Percentiles rank a stretch among this genome's conserved stretches.
Conservation (phyloP, 2,797 vertebrate genomes). For the Rhabdomys pumilio region DNA sequence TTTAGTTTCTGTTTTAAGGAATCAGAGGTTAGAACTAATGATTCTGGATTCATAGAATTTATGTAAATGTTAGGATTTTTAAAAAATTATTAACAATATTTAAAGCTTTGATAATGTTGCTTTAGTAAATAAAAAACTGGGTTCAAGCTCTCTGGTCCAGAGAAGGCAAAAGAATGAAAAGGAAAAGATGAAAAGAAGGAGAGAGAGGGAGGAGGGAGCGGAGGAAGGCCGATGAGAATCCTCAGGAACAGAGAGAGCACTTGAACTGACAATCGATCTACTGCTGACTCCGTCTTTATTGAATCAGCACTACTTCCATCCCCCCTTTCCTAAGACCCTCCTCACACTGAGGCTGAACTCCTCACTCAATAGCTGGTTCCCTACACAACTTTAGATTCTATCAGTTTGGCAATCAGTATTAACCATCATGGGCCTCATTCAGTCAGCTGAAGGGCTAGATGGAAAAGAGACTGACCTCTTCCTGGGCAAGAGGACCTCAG, state of each 20-base stretch:
- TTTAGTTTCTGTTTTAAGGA: not conserved
- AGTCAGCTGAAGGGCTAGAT: not conserved
- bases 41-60: not conserved
- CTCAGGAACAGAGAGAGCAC: not conserved
- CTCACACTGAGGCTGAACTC: not conserved
- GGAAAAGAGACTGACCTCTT: not conserved
- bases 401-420: not conserved
- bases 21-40: not conserved
- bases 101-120: not conserved
- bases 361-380: not conserved
- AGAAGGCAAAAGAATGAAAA: not conserved
- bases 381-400: not conserved
- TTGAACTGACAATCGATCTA: not conserved
- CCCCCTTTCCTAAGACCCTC: no score
- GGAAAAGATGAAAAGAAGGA: no score
- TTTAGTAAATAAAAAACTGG: not conserved
- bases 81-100: not conserved
- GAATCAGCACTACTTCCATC: not conserved
- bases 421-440: not conserved
- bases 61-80: not conserved
- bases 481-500: not conserved
- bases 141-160: not conserved
- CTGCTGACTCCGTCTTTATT: not conserved
- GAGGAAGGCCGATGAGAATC: not conserved
- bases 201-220: not conserved